Evolutionary conservation across 2,113 vertebrate species (phyloP).

Genomic region (Parotia lawesii): DNA sequence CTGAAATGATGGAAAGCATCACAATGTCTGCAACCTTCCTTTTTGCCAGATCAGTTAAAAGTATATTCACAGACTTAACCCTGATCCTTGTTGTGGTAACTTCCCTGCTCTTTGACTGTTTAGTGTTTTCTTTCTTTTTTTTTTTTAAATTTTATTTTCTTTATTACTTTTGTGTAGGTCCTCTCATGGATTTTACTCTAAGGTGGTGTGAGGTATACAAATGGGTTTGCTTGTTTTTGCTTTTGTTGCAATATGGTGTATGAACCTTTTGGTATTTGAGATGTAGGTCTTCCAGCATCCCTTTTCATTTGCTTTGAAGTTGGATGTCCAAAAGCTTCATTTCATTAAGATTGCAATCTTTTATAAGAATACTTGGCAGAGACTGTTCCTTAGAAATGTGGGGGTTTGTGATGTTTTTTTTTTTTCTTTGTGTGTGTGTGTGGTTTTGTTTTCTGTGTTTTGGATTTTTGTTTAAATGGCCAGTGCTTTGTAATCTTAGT

Average conservation of each 20-base stretch:
- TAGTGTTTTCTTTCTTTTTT: neutral
- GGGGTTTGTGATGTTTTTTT: neutral
- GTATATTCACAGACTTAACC: neutral
- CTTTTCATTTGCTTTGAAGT: slow-evolving; percentile 25
- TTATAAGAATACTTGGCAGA: neutral
- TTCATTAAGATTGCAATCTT: slow-evolving; percentile 16
- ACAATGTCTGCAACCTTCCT: neutral
- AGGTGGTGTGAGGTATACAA: neutral
- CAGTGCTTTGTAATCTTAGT: neutral
- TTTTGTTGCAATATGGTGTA: neutral
- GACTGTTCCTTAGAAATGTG: neutral
- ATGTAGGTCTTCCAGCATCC: neutral
- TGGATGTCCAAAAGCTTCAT: neutral
- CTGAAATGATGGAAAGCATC: neutral
- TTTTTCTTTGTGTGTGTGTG: neutral
- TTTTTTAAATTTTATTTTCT: neutral
- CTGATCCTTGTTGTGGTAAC: neutral
- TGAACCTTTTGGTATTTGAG: neutral
- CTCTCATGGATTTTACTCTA: neutral
- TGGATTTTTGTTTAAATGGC: neutral
- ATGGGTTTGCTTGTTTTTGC: neutral
- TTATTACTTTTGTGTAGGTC: neutral
- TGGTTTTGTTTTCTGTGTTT: neutral
- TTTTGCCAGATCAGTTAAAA: slow-evolving; percentile 32
- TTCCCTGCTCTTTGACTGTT: neutral